A percentile compares a stretch with the other conserved stretches of the same genome.
Conservation (phyloP, 2,797 vertebrate genomes). For the Spinus pinus region DNA sequence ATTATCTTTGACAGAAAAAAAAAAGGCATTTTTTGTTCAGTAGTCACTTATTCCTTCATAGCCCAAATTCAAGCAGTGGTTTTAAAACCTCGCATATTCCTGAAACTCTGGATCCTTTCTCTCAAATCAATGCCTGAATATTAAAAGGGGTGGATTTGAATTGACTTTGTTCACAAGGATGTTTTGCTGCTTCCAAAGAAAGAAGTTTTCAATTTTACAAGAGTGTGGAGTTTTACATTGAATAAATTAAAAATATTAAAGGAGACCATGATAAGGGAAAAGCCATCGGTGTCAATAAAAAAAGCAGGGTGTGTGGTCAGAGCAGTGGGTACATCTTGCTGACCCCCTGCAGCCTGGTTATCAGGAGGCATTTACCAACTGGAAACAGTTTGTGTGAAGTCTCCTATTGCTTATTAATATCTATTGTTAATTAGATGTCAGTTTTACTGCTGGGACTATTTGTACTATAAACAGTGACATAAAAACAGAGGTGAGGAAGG, state of each 20-base stretch:
- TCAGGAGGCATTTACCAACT: background rate
- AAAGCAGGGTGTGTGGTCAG: background rate
- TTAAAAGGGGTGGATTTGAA: background rate
- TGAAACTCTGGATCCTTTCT: background rate
- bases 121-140: background rate
- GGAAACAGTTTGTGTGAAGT: background rate
- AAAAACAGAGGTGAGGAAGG: background rate
- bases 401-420: background rate
- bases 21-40: background rate
- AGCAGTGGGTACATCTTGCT: background rate
- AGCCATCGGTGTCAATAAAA: background rate
- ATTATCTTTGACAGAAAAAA: background rate
- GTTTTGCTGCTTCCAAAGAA: background rate
- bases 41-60: background rate
- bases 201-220: background rate
- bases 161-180: background rate
- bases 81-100: background rate
- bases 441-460: background rate
- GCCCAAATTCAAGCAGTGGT: background rate
- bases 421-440: background rate
- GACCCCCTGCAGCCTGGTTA: background rate
- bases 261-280: background rate
- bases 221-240: background rate
- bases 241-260: background rate
- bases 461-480: background rate